phyloP scores from a whole-genome alignment of 2,113 vertebrate genomes.

The Paramormyrops kingsleyae region DNA sequence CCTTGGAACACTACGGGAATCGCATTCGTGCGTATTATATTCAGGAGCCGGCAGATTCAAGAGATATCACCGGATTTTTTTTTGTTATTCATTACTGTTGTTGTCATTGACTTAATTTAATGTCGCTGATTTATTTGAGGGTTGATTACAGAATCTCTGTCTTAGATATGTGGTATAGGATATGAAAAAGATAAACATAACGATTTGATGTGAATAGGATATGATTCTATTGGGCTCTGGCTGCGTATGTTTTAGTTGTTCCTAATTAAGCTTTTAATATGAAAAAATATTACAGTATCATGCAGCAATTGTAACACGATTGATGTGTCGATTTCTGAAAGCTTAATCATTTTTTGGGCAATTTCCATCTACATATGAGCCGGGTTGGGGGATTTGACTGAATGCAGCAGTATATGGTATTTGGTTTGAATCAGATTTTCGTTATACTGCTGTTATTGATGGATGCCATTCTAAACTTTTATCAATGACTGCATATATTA shows the following conservation, averaged over 20 bases:
- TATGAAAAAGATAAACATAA: not conserved
- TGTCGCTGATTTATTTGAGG: not conserved
- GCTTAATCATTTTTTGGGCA: not conserved
- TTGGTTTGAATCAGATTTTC: not conserved
- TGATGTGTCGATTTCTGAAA: not conserved
- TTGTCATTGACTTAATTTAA: not conserved
- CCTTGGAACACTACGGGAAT: not conserved
- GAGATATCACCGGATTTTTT: not conserved
- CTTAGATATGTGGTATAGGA: not conserved
- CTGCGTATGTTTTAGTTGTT: not conserved
- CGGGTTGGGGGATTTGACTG: not conserved
- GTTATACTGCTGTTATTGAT: not conserved
- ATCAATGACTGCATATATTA: not conserved
- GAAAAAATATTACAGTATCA: not conserved
- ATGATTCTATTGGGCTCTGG: not conserved
- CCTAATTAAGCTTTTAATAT: not conserved
- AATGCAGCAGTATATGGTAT: not conserved
- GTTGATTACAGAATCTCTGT: not conserved
- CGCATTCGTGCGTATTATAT: not conserved
- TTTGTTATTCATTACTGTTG: not conserved
- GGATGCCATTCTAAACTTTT: slow-evolving; percentile 1
- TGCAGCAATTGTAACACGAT: not conserved
- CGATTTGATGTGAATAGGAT: not conserved
- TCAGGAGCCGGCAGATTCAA: not conserved
- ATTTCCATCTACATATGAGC: not conserved